Evolutionary conservation across 92 coral and sea anemone genomes (phyloP), one percentile per base, ranked within the genome.

Genomic region (Epizoanthus ramosus): DNA sequence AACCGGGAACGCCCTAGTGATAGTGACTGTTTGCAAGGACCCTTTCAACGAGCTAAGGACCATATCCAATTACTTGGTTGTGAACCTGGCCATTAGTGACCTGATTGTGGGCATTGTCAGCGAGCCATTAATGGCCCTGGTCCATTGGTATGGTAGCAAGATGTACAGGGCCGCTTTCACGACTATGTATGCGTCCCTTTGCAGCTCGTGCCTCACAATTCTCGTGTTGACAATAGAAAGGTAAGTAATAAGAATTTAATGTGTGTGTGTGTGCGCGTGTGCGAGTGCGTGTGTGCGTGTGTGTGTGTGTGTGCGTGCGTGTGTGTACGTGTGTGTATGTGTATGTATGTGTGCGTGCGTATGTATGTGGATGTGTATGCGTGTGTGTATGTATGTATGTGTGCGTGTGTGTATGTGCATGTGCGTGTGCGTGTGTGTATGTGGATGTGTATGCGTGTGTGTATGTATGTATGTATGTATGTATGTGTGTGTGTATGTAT

Each of bases 41-140:
- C 91, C 91, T 61, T 82, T 86, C 2, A 88, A 85, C 14, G 91
- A 88, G 50, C 83, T 88, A 39, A 67, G 91, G 66, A 88, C 88
- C 73, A 74, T 56, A 53, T 85, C 91, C 43, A 88, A 85, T 72
- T 79, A 65, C 69, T 67, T 88, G 50, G 76, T 88, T 19, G 56
- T 88, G 79, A 88, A 88, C 83, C 91, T 88, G 15, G 88, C 91
- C 10, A 57, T 85, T 23, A 87, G 88, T 28, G 91, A 88, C 50
- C 89, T 88, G 17, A 41, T 88, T 24, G 75, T 80, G 16, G 91
- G 91, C 6, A 60, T 88, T 15, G 41, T 88, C 56, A 59, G 79
- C 50, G 91, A 88, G 50, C 91, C 91, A 37, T 8, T 85, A 14
- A 70, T 86, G 89, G 83, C 72, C 83, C 31, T 85, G 10, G 72